A percentile compares a stretch with the other conserved stretches of the same genome.
Evolutionary conservation across 2,888 invertebrate species (phyloP).

Genomic region (Helleia helle): DNA sequence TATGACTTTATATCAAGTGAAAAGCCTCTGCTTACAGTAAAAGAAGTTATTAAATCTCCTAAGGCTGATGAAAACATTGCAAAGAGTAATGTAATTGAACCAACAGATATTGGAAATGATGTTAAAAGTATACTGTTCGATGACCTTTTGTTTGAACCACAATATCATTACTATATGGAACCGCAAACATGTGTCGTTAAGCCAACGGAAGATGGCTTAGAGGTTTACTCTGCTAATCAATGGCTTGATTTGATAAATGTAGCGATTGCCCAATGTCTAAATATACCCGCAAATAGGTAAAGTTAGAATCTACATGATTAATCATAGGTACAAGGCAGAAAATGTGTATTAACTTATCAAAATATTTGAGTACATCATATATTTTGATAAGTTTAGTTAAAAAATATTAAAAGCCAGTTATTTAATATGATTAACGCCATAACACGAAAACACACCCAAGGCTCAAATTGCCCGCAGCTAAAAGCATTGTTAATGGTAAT

Average conservation of each 20-base stretch:
- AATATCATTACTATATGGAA: conserved; percentile 86
- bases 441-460: no score
- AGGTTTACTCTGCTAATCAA: conserved; percentile 78
- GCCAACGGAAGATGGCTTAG: conserved; percentile 81
- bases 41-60: conserved; percentile 46
- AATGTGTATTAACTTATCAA: no score
- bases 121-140: conserved; percentile 67
- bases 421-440: no score
- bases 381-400: no score
- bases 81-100: conserved; percentile 34
- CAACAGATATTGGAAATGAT: conserved; percentile 46
- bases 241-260: conserved; percentile 76
- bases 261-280: conserved; percentile 70
- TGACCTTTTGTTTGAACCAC: conserved; percentile 70
- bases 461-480: no score
- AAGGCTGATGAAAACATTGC: conserved; percentile 37
- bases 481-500: no score
- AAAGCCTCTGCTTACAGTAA: conserved; percentile 39
- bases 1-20: conserved; percentile 45
- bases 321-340: no score
- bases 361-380: no score
- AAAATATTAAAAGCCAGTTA: no score
- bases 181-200: conserved; percentile 78
- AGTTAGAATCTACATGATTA: no score
- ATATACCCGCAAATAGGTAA: conserved; percentile 73